These are phyloP conservation scores for Plutella xylostella DNA, from an alignment of 2,888 invertebrate species.

Conservation along the genomic window DNA sequence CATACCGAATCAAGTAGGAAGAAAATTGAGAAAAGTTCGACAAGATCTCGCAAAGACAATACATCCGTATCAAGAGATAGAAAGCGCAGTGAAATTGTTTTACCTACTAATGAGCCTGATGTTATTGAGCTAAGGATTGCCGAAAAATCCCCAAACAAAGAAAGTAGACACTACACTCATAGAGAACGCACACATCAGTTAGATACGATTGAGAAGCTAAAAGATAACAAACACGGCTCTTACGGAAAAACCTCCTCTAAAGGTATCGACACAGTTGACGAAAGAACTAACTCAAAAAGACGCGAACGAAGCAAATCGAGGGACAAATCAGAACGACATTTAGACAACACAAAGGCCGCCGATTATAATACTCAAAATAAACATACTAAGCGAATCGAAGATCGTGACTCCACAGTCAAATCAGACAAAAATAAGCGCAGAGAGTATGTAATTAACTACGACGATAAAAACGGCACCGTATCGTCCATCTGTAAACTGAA, in stretches of 20 bases:
- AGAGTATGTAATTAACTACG: slow-evolving; percentile 53
- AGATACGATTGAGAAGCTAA: not conserved
- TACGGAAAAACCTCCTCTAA: too few species aligned
- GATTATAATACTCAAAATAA: slow-evolving; percentile 9
- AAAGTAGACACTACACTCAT: not conserved
- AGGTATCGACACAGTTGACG: too few species aligned
- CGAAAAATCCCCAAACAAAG: not conserved
- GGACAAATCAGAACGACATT: not conserved
- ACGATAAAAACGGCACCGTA: slow-evolving; percentile 60
- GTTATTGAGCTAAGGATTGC: not conserved
- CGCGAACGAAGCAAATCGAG: slow-evolving; percentile 3
- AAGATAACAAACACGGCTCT: not conserved
- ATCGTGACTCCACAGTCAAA: slow-evolving; percentile 23
- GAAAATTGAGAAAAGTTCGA: not conserved
- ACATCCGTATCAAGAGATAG: not conserved
- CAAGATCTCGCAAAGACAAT: not conserved
- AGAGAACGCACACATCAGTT: not conserved
- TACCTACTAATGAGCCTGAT: not conserved
- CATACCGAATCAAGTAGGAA: not conserved
- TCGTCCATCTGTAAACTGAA: slow-evolving; percentile 54
- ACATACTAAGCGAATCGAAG: slow-evolving; percentile 19
- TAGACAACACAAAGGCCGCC: not conserved
- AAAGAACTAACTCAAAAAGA: slow-evolving; percentile 2
- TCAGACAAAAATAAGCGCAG: slow-evolving; percentile 20
- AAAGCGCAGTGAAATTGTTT: not conserved